phyloP scores from a whole-genome alignment of 2,797 vertebrate genomes.

The Babyrousa celebensis region DNA sequence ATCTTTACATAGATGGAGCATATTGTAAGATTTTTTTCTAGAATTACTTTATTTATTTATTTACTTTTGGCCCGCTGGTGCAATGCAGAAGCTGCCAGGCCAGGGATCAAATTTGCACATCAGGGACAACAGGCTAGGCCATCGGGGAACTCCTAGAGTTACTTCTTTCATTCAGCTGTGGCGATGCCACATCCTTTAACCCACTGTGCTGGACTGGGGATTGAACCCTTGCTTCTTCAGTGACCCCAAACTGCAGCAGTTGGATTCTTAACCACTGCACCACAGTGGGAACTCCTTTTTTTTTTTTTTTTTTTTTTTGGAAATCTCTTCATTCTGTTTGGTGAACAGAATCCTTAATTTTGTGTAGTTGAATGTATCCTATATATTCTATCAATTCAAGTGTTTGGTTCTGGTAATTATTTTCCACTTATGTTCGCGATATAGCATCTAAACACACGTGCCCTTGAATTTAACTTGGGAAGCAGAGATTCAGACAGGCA shows the following conservation, averaged over 20 bases:
- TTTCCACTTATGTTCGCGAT: not conserved
- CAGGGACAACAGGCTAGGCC: no score
- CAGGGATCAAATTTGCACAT: no score
- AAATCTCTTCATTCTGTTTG: not conserved
- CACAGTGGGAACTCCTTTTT: no score
- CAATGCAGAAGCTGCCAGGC: no score
- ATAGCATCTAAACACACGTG: not conserved
- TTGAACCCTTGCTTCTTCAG: no score
- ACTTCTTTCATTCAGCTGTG: no score
- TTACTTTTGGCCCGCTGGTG: not conserved
- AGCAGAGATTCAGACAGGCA: not conserved
- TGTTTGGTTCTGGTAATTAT: not conserved
- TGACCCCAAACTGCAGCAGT: no score
- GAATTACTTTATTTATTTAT: not conserved
- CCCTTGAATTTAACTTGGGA: not conserved
- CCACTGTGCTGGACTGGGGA: no score
- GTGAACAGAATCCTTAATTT: not conserved
- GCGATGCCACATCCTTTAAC: no score
- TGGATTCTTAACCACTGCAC: no score
- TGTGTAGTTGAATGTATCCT: not conserved
- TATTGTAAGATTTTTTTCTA: not conserved
- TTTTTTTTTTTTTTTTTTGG: slow-evolving; percentile 21
- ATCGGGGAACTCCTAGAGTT: no score
- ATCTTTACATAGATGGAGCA: not conserved
- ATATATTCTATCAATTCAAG: not conserved